A percentile compares a stretch with the other conserved stretches of the same genome.
phyloP scores from a whole-genome alignment of 1,140 invertebrate species.

The Drosophila aff. region DNA sequence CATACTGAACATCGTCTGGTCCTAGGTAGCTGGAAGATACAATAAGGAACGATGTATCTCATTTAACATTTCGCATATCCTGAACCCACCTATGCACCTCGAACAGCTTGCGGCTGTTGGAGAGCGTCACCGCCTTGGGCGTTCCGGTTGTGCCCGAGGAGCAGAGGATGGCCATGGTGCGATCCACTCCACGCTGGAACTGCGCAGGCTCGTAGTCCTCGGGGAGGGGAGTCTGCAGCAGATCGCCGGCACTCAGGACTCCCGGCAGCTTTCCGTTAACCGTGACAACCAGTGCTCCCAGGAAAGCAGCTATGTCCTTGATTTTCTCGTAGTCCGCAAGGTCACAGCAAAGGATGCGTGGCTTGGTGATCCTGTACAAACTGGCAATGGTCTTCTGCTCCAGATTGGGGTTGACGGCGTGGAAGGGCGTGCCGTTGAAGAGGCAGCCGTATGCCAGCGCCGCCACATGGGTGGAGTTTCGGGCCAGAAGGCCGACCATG shows the following conservation, averaged over 20 bases:
- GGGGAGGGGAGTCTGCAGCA: slow-evolving; percentile 50
- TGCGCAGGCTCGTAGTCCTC: slow-evolving; percentile 54
- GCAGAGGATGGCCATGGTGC: slow-evolving; percentile 83
- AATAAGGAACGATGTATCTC: not conserved
- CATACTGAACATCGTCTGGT: slow-evolving; percentile 67
- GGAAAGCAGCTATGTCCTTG: slow-evolving; percentile 33
- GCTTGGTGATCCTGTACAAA: slow-evolving; percentile 70
- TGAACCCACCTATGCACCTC: slow-evolving; percentile 52
- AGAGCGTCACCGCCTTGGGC: slow-evolving; percentile 92
- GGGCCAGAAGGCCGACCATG: slow-evolving; percentile 68
- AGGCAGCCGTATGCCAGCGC: slow-evolving; percentile 73
- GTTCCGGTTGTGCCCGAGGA: slow-evolving; percentile 92
- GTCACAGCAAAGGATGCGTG: slow-evolving; percentile 78
- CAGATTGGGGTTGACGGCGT: slow-evolving; percentile 68
- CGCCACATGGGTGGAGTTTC: slow-evolving; percentile 67
- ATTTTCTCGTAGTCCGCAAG: slow-evolving; percentile 56
- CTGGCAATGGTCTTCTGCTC: slow-evolving; percentile 62
- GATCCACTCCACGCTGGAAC: slow-evolving; percentile 63
- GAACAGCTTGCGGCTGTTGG: slow-evolving; percentile 86
- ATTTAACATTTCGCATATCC: not conserved
- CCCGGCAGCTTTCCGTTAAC: slow-evolving; percentile 52
- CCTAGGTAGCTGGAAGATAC: slow-evolving; percentile 58
- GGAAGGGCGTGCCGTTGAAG: slow-evolving; percentile 77
- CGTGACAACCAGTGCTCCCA: slow-evolving; percentile 52
- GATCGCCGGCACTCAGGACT: slow-evolving; percentile 47